Percentiles rank a stretch among this genome's conserved stretches.
phyloP scores from a whole-genome alignment of 2,797 vertebrate species.

The Philypnodon macrostomus region DNA sequence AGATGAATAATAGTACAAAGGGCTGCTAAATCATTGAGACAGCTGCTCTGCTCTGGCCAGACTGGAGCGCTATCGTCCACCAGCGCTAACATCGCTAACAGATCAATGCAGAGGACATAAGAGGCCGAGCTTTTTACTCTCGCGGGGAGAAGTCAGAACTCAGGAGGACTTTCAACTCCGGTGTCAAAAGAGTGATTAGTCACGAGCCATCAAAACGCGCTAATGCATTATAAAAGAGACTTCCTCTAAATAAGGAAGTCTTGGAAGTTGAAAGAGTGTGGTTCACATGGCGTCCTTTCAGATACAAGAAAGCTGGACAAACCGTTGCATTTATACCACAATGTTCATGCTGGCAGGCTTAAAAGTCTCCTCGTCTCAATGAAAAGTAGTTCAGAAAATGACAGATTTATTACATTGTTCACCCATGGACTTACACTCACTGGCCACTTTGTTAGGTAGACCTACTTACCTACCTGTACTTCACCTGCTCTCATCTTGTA shows the following conservation, averaged over 20 bases:
- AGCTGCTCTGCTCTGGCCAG: constrained; percentile 59
- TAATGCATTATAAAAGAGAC: constrained; percentile 20
- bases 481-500: too few relatives aligned
- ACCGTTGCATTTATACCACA: constrained; percentile 18
- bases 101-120: constrained; percentile 64
- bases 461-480: too few relatives aligned
- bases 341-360: constrained; percentile 6
- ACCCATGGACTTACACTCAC: too few relatives aligned
- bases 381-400: constrained; percentile 39
- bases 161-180: constrained; percentile 36
- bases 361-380: constrained; percentile 4
- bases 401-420: too few relatives aligned
- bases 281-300: constrained; percentile 17
- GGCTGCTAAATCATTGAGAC: constrained; percentile 76
- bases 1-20: constrained; percentile 81
- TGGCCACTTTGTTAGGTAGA: too few relatives aligned
- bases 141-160: constrained; percentile 32
- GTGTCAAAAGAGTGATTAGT: constrained; percentile 34
- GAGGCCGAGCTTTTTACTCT: constrained; percentile 36
- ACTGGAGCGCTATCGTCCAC: constrained; percentile 50
- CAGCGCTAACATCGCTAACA: constrained; percentile 54
- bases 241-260: constrained; percentile 29
- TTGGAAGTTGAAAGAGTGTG: constrained; percentile 17
- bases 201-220: constrained; percentile 24
- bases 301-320: constrained; percentile 19